Conservation (phyloP, 2,888 invertebrate species). For the Drosophila mayaguana region DNA sequence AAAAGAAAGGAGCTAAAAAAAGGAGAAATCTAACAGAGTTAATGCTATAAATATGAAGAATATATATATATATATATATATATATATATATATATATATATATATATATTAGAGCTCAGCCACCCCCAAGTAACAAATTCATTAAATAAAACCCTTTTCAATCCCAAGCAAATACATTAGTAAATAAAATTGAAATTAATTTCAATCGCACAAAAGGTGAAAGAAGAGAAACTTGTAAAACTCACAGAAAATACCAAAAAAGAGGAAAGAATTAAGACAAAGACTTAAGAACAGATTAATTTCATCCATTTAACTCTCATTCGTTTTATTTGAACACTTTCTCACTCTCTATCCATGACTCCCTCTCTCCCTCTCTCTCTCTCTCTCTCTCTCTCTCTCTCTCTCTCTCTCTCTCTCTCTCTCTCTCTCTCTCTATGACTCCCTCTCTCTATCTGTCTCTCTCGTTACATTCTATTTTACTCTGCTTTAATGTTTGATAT, state of each 20-base stretch:
- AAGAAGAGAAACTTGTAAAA: neutral
- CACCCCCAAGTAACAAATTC: neutral
- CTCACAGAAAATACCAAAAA: neutral
- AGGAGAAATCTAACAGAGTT: too few species aligned
- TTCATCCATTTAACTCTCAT: neutral
- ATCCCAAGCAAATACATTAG: neutral
- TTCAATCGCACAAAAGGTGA: neutral
- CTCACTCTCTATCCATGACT: too few species aligned
- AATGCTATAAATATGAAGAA: too few species aligned
- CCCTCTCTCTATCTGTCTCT: neutral
- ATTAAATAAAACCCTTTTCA: neutral
- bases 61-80: too few species aligned
- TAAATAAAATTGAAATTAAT: neutral
- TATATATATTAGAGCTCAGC: too few species aligned
- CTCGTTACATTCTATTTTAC: too few species aligned
- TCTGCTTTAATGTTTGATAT: neutral
- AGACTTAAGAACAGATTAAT: neutral
- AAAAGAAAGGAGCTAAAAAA: too few species aligned
- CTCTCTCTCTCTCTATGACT: neutral
- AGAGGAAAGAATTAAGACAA: neutral
- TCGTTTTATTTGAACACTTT: neutral
- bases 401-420: too few species aligned
- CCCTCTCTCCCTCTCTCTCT: neutral
- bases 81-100: too few species aligned
- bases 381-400: too few species aligned